Base-by-base conservation (phyloP, 2,888 invertebrate genomes). In the Clunio marinus region DNA sequence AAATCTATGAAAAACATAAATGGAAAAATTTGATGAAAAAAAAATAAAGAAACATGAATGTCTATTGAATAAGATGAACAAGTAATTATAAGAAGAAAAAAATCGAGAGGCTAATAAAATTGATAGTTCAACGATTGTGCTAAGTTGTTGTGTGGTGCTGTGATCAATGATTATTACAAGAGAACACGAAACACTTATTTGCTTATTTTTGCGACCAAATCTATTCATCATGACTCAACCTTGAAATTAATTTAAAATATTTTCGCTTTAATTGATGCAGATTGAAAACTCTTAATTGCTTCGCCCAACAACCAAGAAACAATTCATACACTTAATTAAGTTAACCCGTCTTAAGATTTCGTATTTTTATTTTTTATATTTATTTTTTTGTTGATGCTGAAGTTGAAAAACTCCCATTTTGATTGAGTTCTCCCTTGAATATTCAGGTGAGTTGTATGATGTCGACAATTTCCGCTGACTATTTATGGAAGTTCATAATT, bases 281-380 rank as follows among this genome's bases (percentile, higher is more conserved):
- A 51, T 51, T 22, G 51, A 20, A 51, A 51, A 51, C n/a, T 51
- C 51, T 5, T 51, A 51, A 51, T 17, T 20, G 51, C 20, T 51
- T 41, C 4, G 17, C 17, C 20, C 5, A 2, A 5, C 17, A 20
- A 4, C 17, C n/a, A 20, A 20, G 22, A 17, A 8, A 17, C 7
- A 17, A 51, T 8, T 22, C 17, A 17, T 51, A 8, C 22, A 20
- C 10, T 51, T 51, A 20, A 51, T 51, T 51, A 51, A 22, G 8
- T 51, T 17, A 15, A 17, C 51, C 17, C 15, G 10, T 13, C 3
- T n/a, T n/a, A 7, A 15, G 41, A 8, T 8, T 8, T 51, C 51
- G 10, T 2, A 5, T 5, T 32, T 60, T 59, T 32, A 32, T 20
- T 13, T 59, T 10, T 4, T 8, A 22, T 10, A 20, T 28, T 17